Conservation (phyloP, 2,797 vertebrate genomes). For the Garrulus glandarius region DNA sequence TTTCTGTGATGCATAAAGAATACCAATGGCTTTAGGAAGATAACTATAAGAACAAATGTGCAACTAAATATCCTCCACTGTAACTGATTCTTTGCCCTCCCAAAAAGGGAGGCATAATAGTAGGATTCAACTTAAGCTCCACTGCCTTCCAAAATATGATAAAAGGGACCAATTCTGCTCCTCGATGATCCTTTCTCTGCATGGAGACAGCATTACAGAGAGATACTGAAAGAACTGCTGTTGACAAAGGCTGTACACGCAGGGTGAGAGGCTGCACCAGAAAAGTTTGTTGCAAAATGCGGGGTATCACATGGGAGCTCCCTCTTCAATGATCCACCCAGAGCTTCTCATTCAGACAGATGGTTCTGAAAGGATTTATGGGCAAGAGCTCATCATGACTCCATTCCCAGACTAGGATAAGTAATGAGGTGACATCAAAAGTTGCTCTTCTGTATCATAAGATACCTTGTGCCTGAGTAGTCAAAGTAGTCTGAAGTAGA, state of each 20-base stretch:
- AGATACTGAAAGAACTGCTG: neutral
- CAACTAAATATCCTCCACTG: constrained; percentile 46
- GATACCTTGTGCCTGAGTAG: neutral
- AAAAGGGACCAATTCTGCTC: constrained; percentile 14
- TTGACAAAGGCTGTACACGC: neutral
- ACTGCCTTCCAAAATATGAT: constrained; percentile 15
- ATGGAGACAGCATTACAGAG: neutral
- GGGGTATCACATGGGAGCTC: neutral
- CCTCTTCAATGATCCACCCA: neutral
- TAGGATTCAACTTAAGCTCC: constrained; percentile 32
- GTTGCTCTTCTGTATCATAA: neutral
- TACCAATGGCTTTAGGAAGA: constrained; percentile 39
- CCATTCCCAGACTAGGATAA: neutral
- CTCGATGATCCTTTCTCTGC: constrained; percentile 12
- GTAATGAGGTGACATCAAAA: neutral
- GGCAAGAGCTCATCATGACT: neutral
- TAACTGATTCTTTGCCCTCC: neutral
- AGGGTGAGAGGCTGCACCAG: neutral
- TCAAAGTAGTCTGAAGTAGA: neutral
- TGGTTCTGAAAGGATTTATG: neutral
- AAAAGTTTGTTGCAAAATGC: neutral
- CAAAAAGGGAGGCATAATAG: constrained; percentile 38
- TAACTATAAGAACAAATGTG: constrained; percentile 65
- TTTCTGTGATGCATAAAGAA: constrained; percentile 40
- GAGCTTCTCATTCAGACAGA: neutral